Evolutionary conservation across 1,140 invertebrate genomes (phyloP), one percentile per base, ranked within the genome.

Genomic region (Brachystomella parvula): DNA sequence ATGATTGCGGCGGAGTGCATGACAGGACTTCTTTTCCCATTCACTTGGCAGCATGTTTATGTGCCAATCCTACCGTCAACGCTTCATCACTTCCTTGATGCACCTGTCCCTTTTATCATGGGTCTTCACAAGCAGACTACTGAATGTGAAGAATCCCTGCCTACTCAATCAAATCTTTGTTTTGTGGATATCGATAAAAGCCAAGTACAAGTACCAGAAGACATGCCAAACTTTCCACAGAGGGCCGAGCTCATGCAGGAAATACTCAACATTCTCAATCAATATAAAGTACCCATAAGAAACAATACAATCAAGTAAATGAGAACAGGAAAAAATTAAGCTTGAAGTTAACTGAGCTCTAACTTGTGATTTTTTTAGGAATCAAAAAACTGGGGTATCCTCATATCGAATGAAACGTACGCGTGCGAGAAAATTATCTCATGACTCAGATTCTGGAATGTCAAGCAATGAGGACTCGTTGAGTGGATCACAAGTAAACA

Each of bases 61-160:
- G 96, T 98, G 29, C 97, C 97, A 3, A 98, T 99, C 75, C 80
- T 99, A 68, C 96, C 96, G 1, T 88, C 93, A 26, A 92, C 93
- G 21, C 81, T 98, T 56, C 87, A 93, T 73, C 94, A 98, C 76
- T 99, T 99, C 80, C 82, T 99, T 17, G 96, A 99, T 81, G 96
- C 97, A 15, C 97, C 97, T 0, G 96, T 99, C 31, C 96, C 97
- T 21, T 99, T 96, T 78, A 88, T 99, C 63, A 99, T 99, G 96
- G 96, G 96, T 15, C 73, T 86, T n/a, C 84, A 85, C 71, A 74
- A 74, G 24, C 65, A 66, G n/a, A 58, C 63, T 1, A 62, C 67
- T 6, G 68, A 68, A 81, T 83, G 80, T 81, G 35, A 79, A 79
- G 85, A 76, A 76, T 63, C 77, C 72, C 76, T 86, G 9, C 83